These are phyloP conservation scores for Scaptomyza parva DNA, from an alignment of 2,888 invertebrate species.

Conservation along the genomic window DNA sequence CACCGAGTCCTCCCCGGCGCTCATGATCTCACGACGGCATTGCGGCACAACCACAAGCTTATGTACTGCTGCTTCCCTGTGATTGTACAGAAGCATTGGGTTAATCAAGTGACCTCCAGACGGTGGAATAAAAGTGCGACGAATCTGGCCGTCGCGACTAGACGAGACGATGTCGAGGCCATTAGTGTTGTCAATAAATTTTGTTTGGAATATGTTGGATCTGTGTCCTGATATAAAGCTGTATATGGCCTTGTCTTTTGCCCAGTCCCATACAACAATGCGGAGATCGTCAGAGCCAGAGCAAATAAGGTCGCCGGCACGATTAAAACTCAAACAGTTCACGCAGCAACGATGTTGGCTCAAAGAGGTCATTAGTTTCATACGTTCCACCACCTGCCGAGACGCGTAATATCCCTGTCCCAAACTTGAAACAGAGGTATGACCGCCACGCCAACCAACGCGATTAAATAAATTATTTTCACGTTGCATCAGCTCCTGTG, in stretches of 20 bases:
- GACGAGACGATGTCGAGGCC: conserved; percentile 95
- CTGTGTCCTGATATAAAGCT: conserved; percentile 92
- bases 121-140: conserved; percentile 87
- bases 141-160: conserved; percentile 94
- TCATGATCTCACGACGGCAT: conserved; percentile 91
- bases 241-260: conserved; percentile 88
- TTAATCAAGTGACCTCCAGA: conserved; percentile 85
- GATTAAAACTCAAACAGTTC: conserved; percentile 95
- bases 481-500: conserved; percentile 76
- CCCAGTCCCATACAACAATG: conserved; percentile 97
- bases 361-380: conserved; percentile 91
- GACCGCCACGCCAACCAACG: conserved; percentile 72
- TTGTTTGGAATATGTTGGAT: conserved; percentile 95
- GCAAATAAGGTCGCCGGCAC: conserved; percentile 89
- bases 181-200: conserved; percentile 90
- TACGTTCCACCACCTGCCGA: conserved; percentile 91
- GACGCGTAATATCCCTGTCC: conserved; percentile 88
- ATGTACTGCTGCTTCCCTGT: conserved; percentile 92
- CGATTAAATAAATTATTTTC: conserved; percentile 74
- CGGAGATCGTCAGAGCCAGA: conserved; percentile 96
- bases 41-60: conserved; percentile 92
- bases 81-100: conserved; percentile 87
- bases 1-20: conserved; percentile 95
- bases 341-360: conserved; percentile 95
- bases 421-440: conserved; percentile 56